A percentile compares a stretch with the other conserved stretches of the same genome.
phyloP scores from a whole-genome alignment of 2,888 invertebrate genomes.

The Pristionchus exspectatus region DNA sequence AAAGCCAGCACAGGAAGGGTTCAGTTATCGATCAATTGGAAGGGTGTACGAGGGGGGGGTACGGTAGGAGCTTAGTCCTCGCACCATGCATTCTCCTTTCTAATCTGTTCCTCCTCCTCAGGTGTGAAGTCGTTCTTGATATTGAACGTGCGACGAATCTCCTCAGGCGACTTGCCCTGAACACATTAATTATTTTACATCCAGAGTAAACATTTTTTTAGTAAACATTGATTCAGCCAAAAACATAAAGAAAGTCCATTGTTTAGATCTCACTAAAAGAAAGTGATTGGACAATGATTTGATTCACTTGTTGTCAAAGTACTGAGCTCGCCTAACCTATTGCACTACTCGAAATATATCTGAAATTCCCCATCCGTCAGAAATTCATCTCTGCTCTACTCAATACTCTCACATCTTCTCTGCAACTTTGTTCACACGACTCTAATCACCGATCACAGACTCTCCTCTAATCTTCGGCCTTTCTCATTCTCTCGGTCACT shows the following conservation, averaged over 20 bases:
- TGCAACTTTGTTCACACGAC: background rate
- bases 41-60: background rate
- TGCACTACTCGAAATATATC: no score
- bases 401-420: background rate
- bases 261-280: no score
- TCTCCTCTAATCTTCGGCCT: background rate
- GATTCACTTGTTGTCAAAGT: no score
- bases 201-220: background rate
- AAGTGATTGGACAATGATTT: no score
- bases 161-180: constrained; percentile 82
- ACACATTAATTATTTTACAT: background rate
- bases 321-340: no score
- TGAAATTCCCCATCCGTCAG: no score
- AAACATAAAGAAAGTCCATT: no score
- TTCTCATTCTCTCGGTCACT: constrained; percentile 17
- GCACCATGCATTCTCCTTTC: constrained; percentile 78
- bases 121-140: constrained; percentile 84
- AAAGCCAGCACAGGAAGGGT: background rate
- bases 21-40: background rate
- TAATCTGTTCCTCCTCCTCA: constrained; percentile 90
- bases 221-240: background rate
- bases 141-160: constrained; percentile 83
- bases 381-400: background rate
- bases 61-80: constrained; percentile 69
- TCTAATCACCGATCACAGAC: background rate